phyloP scores from a whole-genome alignment of 2,797 vertebrate genomes.

The Hapalemur alaotrensis region DNA sequence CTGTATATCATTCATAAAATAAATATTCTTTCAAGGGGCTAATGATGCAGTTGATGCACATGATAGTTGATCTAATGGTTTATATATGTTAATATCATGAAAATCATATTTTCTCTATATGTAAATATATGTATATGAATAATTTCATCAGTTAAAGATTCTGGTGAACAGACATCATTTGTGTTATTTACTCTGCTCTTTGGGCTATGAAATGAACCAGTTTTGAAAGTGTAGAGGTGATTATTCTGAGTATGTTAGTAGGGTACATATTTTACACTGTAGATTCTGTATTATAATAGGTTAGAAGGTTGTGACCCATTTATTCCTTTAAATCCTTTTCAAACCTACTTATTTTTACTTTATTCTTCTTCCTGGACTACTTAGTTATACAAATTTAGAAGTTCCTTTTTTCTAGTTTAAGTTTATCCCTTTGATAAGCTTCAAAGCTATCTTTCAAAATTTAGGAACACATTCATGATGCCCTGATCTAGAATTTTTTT shows the following conservation, averaged over 20 bases:
- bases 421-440: neutral
- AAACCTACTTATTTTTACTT: constrained; percentile 14
- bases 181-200: neutral
- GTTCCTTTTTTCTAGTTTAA: constrained; percentile 3
- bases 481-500: neutral
- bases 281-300: neutral
- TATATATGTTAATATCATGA: constrained; percentile 36
- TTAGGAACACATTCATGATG: neutral
- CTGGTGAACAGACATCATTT: neutral
- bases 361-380: neutral
- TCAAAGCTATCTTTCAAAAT: neutral
- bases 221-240: neutral
- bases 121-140: neutral
- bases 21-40: neutral
- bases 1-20: constrained; percentile 12
- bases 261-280: neutral
- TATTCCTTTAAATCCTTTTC: constrained; percentile 20
- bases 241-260: neutral
- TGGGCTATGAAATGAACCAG: neutral
- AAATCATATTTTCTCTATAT: neutral
- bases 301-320: neutral
- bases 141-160: constrained; percentile 38
- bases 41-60: neutral
- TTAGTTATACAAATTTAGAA: neutral
- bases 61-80: neutral